These are phyloP conservation scores for Benitochromis conjunctus DNA, from an alignment of 2,113 vertebrate species.

Conservation along the genomic window DNA sequence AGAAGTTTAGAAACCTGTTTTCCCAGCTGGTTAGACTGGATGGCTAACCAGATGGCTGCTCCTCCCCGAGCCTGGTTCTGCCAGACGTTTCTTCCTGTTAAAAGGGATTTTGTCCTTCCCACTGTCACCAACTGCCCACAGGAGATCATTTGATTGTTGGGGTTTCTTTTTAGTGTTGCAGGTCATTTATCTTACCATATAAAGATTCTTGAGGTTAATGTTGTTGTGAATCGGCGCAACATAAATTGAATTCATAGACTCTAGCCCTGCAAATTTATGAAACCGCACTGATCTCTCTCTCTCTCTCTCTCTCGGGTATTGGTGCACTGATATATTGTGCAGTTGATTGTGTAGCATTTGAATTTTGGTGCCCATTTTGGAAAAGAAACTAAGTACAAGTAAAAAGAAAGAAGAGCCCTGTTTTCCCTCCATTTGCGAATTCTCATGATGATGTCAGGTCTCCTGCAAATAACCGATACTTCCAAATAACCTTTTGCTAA, in stretches of 20 bases:
- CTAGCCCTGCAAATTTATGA: not conserved
- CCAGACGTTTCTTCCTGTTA: not conserved
- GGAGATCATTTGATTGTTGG: not conserved
- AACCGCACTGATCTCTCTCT: no score
- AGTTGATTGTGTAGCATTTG: not conserved
- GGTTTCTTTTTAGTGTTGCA: not conserved
- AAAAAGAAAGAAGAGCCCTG: not conserved
- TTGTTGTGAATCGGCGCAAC: rapidly evolving
- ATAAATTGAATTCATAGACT: not conserved
- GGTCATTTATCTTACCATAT: not conserved
- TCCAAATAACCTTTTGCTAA: not conserved
- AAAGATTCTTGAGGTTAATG: not conserved
- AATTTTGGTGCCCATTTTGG: not conserved
- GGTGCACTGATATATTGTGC: not conserved
- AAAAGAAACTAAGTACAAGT: not conserved
- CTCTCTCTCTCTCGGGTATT: no score
- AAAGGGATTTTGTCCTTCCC: not conserved
- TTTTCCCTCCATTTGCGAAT: not conserved
- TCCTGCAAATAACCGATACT: not conserved
- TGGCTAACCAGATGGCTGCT: no score
- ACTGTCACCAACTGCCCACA: not conserved
- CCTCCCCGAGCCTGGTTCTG: no score
- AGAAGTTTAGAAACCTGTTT: not conserved
- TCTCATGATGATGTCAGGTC: not conserved
- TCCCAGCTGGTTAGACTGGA: not conserved